Evolutionary conservation across 2,888 invertebrate species (phyloP), one percentile per base, ranked within the genome.

Genomic region (Tachina grossa): DNA sequence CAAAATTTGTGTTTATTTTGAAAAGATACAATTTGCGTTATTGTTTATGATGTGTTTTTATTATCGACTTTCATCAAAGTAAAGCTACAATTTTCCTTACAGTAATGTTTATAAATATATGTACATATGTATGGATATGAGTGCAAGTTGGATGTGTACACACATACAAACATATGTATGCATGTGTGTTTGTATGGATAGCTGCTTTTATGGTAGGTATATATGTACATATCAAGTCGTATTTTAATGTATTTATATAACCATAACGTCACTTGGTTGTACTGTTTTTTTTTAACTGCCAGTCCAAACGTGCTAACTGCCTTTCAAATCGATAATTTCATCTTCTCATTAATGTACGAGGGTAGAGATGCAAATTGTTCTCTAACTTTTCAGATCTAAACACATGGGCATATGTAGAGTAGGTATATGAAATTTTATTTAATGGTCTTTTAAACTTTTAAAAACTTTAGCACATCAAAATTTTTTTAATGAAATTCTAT

Each of bases 201-300:
- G 1, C 2, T 2, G 2, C n/a, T n/a, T n/a, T n/a, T n/a, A n/a
- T n/a, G n/a, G n/a, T n/a, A n/a, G n/a, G n/a, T n/a, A n/a, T n/a
- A n/a, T n/a, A n/a, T n/a, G n/a, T 22, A 2, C 22, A 22, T 22
- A 31, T 31, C 3, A 31, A 31, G 31, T 31, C 31, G 31, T 31
- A 31, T 31, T 31, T 31, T 31, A 57, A 45, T 68, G n/a, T n/a
- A 79, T 86, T 85, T 86, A 87, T 77, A 88, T 87, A 88, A 87
- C 83, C 79, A 77, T 80, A 79, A 79, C 85, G 80, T 82, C 87
- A 77, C 78, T 84, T 79, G 68, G 74, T 79, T 61, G 61, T 65
- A 77, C 41, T 68, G 43, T 3, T 53, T 51, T 51, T 51, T 63
- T 84, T 75, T 53, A 65, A 83, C 79, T 79, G 61, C 31, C 81